Percentiles rank a stretch among this genome's conserved stretches.
phyloP scores from a whole-genome alignment of 2,888 invertebrate genomes.

The Lepetodrilus schrolli region DNA sequence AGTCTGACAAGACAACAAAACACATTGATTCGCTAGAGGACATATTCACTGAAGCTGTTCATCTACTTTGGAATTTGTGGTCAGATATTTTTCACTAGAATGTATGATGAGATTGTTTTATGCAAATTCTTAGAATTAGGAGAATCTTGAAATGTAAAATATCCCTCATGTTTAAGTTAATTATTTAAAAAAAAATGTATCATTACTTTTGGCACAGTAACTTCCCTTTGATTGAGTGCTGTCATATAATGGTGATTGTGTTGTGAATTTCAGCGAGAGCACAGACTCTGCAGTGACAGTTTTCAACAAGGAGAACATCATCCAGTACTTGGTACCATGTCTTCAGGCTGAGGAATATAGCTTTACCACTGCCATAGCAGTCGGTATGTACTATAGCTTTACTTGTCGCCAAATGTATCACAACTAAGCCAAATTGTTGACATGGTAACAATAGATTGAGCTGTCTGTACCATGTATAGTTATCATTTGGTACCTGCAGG shows the following conservation, averaged over 20 bases:
- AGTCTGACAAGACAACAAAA: constrained; percentile 69
- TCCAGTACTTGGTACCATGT: constrained; percentile 80
- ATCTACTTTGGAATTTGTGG: constrained; percentile 83
- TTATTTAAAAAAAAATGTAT: too few relatives aligned
- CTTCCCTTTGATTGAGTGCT: too few relatives aligned
- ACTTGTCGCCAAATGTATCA: too few relatives aligned
- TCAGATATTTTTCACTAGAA: constrained; percentile 40
- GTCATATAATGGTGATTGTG: too few relatives aligned
- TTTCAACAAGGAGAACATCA: constrained; percentile 80
- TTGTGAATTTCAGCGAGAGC: constrained; percentile 76
- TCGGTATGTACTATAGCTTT: constrained; percentile 72
- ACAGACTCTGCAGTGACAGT: constrained; percentile 80
- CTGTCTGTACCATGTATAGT: not conserved
- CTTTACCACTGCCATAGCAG: constrained; percentile 75
- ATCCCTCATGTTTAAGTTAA: not conserved
- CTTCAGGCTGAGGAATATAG: constrained; percentile 80
- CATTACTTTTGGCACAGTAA: too few relatives aligned
- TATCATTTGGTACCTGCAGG: too few relatives aligned
- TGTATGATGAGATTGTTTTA: not conserved
- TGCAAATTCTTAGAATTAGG: too few relatives aligned
- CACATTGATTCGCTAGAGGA: constrained; percentile 79
- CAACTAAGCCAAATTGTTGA: not conserved
- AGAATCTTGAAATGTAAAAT: too few relatives aligned
- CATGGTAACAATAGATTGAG: not conserved
- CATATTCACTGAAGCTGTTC: constrained; percentile 82